Evolutionary conservation across 2,888 invertebrate species (phyloP).

Genomic region (Tipula helvola): DNA sequence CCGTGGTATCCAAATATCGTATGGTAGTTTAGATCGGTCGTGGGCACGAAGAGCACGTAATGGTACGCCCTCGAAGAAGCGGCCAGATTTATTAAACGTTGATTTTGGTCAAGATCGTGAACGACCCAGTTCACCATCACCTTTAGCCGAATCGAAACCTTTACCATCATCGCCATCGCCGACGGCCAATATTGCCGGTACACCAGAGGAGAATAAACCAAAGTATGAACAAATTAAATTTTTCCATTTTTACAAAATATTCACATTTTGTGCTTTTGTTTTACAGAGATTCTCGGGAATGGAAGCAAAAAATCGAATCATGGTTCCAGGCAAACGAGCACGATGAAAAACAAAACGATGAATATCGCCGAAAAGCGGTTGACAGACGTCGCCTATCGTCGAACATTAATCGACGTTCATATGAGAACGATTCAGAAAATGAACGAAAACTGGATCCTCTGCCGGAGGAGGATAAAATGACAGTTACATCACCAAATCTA

Average conservation of each 20-base stretch:
- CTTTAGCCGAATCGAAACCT: constrained; percentile 44
- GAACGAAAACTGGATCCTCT: constrained; percentile 65
- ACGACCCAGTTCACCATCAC: constrained; percentile 54
- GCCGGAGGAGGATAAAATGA: constrained; percentile 54
- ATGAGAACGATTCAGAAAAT: constrained; percentile 79
- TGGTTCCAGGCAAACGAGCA: constrained; percentile 82
- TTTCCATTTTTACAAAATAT: background rate
- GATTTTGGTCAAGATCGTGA: constrained; percentile 63
- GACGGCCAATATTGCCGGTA: background rate
- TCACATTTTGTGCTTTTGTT: constrained; percentile 5
- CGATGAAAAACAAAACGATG: constrained; percentile 60
- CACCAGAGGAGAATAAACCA: constrained; percentile 40
- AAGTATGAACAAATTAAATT: constrained; percentile 21
- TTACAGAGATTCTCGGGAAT: constrained; percentile 49
- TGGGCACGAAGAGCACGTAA: constrained; percentile 68
- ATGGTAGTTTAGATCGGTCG: constrained; percentile 80
- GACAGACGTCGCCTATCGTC: constrained; percentile 43
- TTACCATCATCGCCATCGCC: constrained; percentile 30
- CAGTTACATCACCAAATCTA: constrained; percentile 13
- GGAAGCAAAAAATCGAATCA: constrained; percentile 82
- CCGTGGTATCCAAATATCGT: constrained; percentile 43
- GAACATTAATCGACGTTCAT: constrained; percentile 58
- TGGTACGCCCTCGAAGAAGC: constrained; percentile 56
- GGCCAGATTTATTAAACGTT: constrained; percentile 63
- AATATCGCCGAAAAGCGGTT: constrained; percentile 35